Evolutionary conservation across 1,140 invertebrate genomes (phyloP).

Genomic region (Trialeurodes vaporariorum): DNA sequence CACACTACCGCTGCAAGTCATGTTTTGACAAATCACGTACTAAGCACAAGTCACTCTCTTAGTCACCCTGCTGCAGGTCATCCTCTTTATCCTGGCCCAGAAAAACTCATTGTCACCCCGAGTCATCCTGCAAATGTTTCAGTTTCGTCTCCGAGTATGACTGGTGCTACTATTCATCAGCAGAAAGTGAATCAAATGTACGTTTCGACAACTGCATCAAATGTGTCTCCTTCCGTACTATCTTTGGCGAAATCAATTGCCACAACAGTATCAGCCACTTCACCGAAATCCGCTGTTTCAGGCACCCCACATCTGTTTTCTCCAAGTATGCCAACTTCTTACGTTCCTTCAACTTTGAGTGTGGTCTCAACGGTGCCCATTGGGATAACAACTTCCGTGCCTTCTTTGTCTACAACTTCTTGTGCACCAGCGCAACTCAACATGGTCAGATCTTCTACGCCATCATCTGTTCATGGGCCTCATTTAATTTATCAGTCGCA

Average conservation of each 20-base stretch:
- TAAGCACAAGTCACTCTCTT: not conserved
- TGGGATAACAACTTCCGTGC: no score
- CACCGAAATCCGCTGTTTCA: not conserved
- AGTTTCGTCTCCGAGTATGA: not conserved
- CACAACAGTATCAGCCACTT: not conserved
- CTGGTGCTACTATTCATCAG: not conserved
- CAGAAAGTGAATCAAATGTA: not conserved
- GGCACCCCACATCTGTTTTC: no score
- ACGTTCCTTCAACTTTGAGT: not conserved
- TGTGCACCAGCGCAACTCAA: no score
- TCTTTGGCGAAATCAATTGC: not conserved
- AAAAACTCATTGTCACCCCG: no score
- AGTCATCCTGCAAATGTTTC: not conserved
- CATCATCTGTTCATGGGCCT: not conserved
- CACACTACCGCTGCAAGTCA: not conserved
- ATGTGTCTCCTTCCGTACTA: not conserved
- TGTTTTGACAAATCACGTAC: not conserved
- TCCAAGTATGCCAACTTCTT: not conserved
- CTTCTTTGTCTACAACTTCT: not conserved
- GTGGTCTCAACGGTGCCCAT: not conserved
- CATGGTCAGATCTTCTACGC: not conserved
- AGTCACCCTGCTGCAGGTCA: not conserved
- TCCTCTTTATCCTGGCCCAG: not conserved
- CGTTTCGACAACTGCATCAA: not conserved
- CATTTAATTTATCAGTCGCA: not conserved